Percentiles rank a stretch among this genome's conserved stretches.
These are phyloP conservation scores for Temnothorax nylanderi DNA, from an alignment of 1,140 invertebrate genomes.

Conservation along the genomic window DNA sequence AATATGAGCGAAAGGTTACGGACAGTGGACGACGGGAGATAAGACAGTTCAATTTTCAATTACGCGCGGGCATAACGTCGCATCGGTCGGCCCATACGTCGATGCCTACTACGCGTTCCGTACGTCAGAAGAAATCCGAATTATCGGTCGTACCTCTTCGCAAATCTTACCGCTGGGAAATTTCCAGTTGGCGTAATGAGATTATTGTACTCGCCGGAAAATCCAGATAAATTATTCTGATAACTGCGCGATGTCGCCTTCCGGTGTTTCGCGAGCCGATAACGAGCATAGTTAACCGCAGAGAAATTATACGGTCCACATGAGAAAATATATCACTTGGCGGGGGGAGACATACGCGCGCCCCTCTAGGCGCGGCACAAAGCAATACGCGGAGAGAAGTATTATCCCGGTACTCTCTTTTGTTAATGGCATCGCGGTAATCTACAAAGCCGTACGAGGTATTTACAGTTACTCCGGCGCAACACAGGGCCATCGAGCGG, in stretches of 20 bases:
- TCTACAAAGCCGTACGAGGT: conserved; percentile 71
- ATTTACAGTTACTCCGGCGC: conserved; percentile 70
- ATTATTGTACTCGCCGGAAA: conserved; percentile 37
- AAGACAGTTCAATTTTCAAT: conserved; percentile 85
- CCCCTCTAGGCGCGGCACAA: not conserved
- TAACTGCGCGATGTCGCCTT: conserved; percentile 27
- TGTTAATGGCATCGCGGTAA: conserved; percentile 70
- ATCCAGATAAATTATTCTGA: conserved; percentile 55
- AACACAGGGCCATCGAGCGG: conserved; percentile 20
- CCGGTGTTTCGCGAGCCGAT: conserved; percentile 26
- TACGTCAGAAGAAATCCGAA: not conserved
- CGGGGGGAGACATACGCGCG: conserved; percentile 25
- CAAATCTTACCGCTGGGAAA: conserved; percentile 3
- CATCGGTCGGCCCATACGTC: not conserved
- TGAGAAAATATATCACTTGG: conserved; percentile 38
- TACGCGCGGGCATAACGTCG: conserved; percentile 58
- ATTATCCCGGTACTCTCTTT: conserved; percentile 64
- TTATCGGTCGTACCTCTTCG: not conserved
- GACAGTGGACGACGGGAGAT: conserved; percentile 73
- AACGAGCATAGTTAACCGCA: conserved; percentile 28
- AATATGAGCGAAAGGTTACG: conserved; percentile 55
- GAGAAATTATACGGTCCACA: conserved; percentile 52
- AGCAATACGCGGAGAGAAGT: conserved; percentile 23
- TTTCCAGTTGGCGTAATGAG: not conserved
- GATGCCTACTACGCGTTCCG: too few relatives aligned